These are phyloP conservation scores for Drosophila serrata DNA, from an alignment of 1,140 invertebrate genomes.

Conservation along the genomic window DNA sequence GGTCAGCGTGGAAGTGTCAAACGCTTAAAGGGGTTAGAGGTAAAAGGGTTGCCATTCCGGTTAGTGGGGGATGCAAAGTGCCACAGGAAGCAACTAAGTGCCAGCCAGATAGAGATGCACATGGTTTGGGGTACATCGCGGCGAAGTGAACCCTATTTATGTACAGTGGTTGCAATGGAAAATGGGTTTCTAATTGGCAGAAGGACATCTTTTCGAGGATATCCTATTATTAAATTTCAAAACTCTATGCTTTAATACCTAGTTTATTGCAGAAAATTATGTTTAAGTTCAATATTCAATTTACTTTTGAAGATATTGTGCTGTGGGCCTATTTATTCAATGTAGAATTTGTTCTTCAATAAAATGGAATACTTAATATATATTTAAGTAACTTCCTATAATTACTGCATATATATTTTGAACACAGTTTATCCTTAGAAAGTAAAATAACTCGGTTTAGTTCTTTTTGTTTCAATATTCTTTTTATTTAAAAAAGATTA, in stretches of 20 bases:
- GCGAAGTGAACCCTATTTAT: neutral
- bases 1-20: constrained; percentile 74
- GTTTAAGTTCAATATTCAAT: neutral
- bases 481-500: too few relatives aligned
- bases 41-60: constrained; percentile 51
- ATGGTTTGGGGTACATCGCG: constrained; percentile 15
- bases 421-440: too few relatives aligned
- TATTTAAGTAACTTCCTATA: too few relatives aligned
- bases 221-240: neutral
- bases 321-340: neutral
- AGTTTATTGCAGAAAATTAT: neutral
- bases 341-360: neutral
- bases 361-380: neutral
- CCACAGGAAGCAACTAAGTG: constrained; percentile 44
- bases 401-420: too few relatives aligned
- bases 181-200: constrained; percentile 9
- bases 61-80: constrained; percentile 32
- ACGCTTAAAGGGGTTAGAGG: constrained; percentile 71
- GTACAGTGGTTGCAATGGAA: constrained; percentile 21
- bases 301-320: too few relatives aligned
- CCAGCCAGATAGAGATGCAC: constrained; percentile 41
- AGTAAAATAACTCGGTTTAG: too few relatives aligned
- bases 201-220: neutral
- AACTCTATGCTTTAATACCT: neutral
- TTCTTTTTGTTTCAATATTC: too few relatives aligned